Conservation (phyloP, 2,888 invertebrate genomes). For the Electrophaes corylata region DNA sequence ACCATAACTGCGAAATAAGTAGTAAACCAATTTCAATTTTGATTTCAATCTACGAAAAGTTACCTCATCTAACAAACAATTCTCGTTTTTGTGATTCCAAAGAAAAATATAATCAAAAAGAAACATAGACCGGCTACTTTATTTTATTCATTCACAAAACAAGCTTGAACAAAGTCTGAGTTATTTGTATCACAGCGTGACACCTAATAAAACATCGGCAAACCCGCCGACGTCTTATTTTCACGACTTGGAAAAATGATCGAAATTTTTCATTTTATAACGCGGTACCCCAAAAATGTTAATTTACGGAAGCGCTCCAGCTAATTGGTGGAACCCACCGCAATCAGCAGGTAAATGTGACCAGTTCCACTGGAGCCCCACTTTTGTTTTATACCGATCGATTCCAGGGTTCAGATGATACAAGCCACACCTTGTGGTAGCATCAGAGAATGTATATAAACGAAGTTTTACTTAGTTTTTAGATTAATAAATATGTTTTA, state of each 20-base stretch:
- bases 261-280: conserved; percentile 23
- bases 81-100: neutral
- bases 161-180: neutral
- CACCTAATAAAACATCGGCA: conserved; percentile 1
- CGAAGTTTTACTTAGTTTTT: no score
- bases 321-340: conserved; percentile 51
- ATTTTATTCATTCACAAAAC: neutral
- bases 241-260: conserved; percentile 10
- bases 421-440: conserved; percentile 8
- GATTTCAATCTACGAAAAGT: no score
- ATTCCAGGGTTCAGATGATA: conserved; percentile 18
- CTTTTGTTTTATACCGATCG: conserved; percentile 9
- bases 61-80: no score
- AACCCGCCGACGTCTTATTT: conserved; percentile 5
- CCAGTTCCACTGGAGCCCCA: conserved; percentile 42
- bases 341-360: conserved; percentile 51
- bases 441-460: neutral
- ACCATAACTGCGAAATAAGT: no score
- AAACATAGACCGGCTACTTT: neutral
- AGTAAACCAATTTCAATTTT: no score
- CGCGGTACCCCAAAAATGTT: conserved; percentile 36
- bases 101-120: no score
- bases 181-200: conserved; percentile 14
- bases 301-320: conserved; percentile 41
- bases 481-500: no score